A percentile compares a stretch with the other conserved stretches of the same genome.
Conservation (phyloP, 2,113 vertebrate genomes). For the Lagenorhynchus albirostris region DNA sequence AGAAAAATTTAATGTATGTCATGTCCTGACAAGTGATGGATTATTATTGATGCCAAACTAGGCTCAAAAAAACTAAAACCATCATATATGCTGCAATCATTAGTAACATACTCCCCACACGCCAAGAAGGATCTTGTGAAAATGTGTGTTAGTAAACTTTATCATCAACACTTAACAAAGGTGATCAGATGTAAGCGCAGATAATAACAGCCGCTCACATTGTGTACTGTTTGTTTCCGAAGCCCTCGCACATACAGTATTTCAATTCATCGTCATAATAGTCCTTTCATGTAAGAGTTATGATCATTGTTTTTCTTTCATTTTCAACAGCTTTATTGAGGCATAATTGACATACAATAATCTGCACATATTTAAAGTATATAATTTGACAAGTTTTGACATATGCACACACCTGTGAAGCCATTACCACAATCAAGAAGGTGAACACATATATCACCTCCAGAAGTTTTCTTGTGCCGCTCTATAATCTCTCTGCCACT, state of each 20-base stretch:
- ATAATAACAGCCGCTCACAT: not conserved
- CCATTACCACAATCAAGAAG: not conserved
- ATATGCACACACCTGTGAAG: not conserved
- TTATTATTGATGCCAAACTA: not conserved
- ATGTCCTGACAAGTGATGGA: not conserved
- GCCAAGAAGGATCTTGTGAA: not conserved
- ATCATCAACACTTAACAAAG: not conserved
- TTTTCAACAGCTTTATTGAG: not conserved
- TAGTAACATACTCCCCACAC: not conserved
- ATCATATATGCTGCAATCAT: not conserved
- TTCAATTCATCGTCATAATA: not conserved
- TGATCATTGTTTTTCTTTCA: not conserved
- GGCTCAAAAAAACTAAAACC: not conserved
- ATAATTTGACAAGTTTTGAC: not conserved
- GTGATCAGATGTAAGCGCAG: not conserved
- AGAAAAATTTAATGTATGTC: constrained; percentile 33
- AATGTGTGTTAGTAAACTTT: not conserved
- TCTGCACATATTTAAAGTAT: not conserved
- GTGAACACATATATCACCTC: not conserved
- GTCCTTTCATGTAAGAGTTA: constrained; percentile 18
- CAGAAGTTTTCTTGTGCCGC: not conserved
- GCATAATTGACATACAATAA: not conserved
- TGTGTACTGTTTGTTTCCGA: not conserved
- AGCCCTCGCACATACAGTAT: not conserved
- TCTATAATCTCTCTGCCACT: not conserved